Conservation (phyloP, 2,797 vertebrate genomes). For the Spinibarbus caldwelli region DNA sequence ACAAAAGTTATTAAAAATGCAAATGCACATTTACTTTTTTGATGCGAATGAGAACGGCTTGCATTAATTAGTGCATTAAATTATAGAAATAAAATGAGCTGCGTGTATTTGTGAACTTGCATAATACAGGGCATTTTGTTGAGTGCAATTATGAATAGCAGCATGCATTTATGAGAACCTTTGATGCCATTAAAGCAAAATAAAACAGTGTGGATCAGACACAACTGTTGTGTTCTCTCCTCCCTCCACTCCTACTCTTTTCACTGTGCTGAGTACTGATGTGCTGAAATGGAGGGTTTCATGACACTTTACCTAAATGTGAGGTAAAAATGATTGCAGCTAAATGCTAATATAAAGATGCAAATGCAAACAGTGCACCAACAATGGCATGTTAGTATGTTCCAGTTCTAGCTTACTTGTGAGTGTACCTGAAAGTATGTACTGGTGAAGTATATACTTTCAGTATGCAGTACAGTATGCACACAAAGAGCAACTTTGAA, state of each 20-base stretch:
- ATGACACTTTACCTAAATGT: too few relatives aligned
- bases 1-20: not conserved
- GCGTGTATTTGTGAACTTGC: not conserved
- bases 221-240: not conserved
- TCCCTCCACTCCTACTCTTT: not conserved
- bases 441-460: not conserved
- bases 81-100: not conserved
- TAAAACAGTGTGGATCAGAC: not conserved
- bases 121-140: not conserved
- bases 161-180: not conserved
- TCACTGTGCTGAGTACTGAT: too few relatives aligned
- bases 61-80: not conserved
- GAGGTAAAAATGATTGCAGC: not conserved
- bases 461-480: not conserved
- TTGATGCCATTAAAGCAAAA: not conserved
- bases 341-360: not conserved
- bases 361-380: not conserved
- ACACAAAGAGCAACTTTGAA: not conserved
- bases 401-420: not conserved
- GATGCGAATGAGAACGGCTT: not conserved
- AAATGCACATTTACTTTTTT: not conserved
- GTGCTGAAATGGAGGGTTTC: not conserved
- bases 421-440: not conserved
- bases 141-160: slow-evolving; percentile 5
- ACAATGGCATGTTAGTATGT: not conserved